Percentiles rank a stretch among this genome's conserved stretches.
These are phyloP conservation scores for Dendrolimus kikuchii DNA, from an alignment of 1,140 invertebrate species.

Conservation along the genomic window DNA sequence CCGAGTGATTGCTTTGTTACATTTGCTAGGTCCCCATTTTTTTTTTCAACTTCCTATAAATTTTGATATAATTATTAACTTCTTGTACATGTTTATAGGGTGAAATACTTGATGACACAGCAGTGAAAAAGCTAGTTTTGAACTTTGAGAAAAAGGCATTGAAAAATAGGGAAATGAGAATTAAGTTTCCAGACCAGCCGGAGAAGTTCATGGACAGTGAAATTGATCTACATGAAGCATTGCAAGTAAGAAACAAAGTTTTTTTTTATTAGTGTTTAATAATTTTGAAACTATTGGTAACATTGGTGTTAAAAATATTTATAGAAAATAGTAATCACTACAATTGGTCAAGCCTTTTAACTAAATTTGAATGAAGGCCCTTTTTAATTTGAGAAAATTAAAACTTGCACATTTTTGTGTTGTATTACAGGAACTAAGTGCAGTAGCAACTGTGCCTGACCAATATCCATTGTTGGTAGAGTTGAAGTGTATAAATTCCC, in stretches of 20 bases:
- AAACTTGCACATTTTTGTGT: too few species aligned
- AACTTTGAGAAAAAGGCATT: conserved; percentile 95
- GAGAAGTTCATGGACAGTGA: conserved; percentile 99
- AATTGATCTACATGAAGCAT: conserved; percentile 92
- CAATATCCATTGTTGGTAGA: conserved; percentile 95
- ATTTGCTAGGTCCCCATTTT: too few species aligned
- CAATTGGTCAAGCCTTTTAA: too few species aligned
- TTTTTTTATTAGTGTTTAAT: neutral
- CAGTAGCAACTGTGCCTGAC: conserved; percentile 95
- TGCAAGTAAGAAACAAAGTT: conserved; percentile 75
- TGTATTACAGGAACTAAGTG: conserved; percentile 88
- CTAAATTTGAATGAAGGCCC: too few species aligned
- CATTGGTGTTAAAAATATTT: too few species aligned
- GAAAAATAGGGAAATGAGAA: conserved; percentile 98
- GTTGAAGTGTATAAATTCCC: conserved; percentile 87
- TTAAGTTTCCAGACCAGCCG: conserved; percentile 97
- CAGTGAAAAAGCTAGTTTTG: conserved; percentile 90
- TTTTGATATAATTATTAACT: too few species aligned
- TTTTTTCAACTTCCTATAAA: too few species aligned
- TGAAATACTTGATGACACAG: conserved; percentile 88
- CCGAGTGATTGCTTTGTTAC: too few species aligned
- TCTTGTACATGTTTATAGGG: conserved; percentile 51
- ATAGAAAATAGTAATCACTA: too few species aligned
- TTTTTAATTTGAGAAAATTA: too few species aligned
- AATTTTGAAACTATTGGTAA: neutral